Base-by-base conservation (phyloP, 2,888 invertebrate species). In the Torymus texanus region DNA sequence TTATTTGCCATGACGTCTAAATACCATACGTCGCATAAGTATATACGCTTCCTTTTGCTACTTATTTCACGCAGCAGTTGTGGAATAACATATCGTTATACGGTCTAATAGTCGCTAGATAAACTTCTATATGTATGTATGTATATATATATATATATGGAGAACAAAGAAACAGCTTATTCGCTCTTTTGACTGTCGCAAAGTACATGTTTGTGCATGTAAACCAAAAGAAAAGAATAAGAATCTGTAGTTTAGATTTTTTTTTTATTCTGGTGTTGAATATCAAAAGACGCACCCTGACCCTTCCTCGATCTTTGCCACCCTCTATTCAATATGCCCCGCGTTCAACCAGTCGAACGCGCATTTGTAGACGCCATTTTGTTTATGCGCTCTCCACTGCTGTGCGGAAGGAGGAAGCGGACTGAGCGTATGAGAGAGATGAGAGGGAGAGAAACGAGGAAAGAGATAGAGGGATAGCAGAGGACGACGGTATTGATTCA, bases 401-500 rank as follows among this genome's bases (percentile, higher is more conserved):
- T 61, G 65, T 75, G 59, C 78, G 78, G 77, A 77, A 75, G 77
- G 77, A 67, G 77, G 74, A 80, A 78, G 61, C 81, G 51, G 67
- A 72, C 70, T 63, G 51, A 55, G 41, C 13, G 61, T 14, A n/a
- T 16, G 21, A 63, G 56, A 53, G 70, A 75, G 59, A 63, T 5
- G 75, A 65, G 63, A 55, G 41, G 10, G 21, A 66, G 63, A 41
- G 18, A 59, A 13, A 70, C 5, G 16, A 56, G 61, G 18, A 56
- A 18, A 67, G 61, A 53, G 53, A 53, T 41, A 16, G 41, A 24
- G 24, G 73, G 18, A 68, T 16, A 41, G 56, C 58, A 62, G 66
- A 71, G 67, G 61, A 67, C 65, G 65, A 77, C 71, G 70, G 79
- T 90, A 90, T 90, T 90, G 90, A 90, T 90, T 89, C 88, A 89